Evolutionary conservation across 2,888 invertebrate species (phyloP), one percentile per base, ranked within the genome.

Genomic region (Eupithecia vulgata): DNA sequence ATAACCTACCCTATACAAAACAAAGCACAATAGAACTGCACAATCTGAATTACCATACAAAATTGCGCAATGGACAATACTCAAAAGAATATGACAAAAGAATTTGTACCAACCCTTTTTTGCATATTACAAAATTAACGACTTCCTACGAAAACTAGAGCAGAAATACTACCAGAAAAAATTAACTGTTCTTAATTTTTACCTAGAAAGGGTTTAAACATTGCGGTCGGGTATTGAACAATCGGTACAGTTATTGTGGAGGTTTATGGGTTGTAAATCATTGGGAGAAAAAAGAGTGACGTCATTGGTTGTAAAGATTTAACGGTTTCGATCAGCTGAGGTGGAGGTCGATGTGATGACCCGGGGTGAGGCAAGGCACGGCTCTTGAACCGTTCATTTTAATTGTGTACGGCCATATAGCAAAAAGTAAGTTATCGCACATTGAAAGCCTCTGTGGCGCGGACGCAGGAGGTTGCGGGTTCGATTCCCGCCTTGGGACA

Each of bases 161-260:
- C 93, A 94, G 92, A 93, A 74, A 71, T 65, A 37, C 71, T 45
- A 57, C 12, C 40, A 93, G 79, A 84, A 82, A 85, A 86, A 84
- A 85, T 85, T 88, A 87, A 87, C 87, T 85, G 86, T 76, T 82
- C 83, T 86, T 57, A 64, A n/a, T 37, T 64, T 64, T 64, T 92
- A 93, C 92, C 92, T 91, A 92, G 92, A 94, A 93, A 90, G 92
- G 93, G 91, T 92, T 93, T 90, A 90, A 92, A 90, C 89, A 91
- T 92, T 94, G 94, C 91, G 94, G 94, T 94, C 93, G 72, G 68
- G 93, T 72, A 70, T 93, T 90, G 89, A 93, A 93, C 93, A 94
- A 94, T 93, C 87, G 89, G 89, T 91, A 92, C 94, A 90, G 93
- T 94, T 94, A 93, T 92, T 91, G 92, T 89, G 83, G 86, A 87